phyloP scores from a whole-genome alignment of 2,888 invertebrate genomes.

The Augiades crinisus region DNA sequence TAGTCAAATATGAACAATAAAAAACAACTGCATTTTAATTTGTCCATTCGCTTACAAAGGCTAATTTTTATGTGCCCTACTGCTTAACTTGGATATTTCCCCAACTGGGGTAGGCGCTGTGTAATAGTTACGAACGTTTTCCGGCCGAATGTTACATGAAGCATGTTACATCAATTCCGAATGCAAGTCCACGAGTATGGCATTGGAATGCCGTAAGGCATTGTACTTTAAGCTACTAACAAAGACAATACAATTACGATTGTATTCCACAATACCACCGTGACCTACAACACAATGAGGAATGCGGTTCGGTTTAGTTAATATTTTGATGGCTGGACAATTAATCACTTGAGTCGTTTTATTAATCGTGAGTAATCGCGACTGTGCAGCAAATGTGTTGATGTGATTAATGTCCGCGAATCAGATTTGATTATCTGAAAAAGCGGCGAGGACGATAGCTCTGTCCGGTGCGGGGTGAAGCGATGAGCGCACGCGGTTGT shows the following conservation, averaged over 20 bases:
- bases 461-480: background rate
- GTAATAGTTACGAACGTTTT: too few species aligned
- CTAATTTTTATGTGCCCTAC: too few species aligned
- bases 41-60: too few species aligned
- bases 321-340: conserved; percentile 60
- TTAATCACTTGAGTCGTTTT: conserved; percentile 60
- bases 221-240: conserved; percentile 17
- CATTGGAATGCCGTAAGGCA: conserved; percentile 1
- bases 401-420: conserved; percentile 71
- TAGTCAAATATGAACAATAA: too few species aligned
- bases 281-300: conserved; percentile 45
- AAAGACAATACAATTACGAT: conserved; percentile 33
- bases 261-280: conserved; percentile 31
- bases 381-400: conserved; percentile 64
- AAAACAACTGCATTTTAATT: too few species aligned
- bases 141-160: too few species aligned
- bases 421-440: conserved; percentile 69
- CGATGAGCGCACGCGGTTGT: background rate
- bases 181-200: background rate
- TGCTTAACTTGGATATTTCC: too few species aligned
- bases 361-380: conserved; percentile 63
- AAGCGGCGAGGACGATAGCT: conserved; percentile 30
- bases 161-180: too few species aligned
- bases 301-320: conserved; percentile 44
- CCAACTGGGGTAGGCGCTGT: too few species aligned